Percentiles rank a stretch among this genome's conserved stretches.
phyloP scores from a whole-genome alignment of 2,113 vertebrate species.

The Bufo bufo region DNA sequence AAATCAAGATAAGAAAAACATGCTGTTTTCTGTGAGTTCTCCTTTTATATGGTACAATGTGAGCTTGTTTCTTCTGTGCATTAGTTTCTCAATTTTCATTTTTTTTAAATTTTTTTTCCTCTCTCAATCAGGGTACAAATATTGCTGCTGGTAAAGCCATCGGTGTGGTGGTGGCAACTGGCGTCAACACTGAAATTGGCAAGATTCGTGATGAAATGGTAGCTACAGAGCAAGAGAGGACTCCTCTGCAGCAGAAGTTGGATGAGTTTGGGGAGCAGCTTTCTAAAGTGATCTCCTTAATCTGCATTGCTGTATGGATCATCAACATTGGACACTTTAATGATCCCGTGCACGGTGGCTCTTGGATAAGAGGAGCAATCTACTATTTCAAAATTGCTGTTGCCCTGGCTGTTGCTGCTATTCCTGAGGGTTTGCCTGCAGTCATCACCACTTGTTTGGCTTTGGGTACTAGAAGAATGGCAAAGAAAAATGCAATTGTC shows the following conservation, averaged over 20 bases:
- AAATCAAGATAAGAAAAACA: constrained; percentile 99
- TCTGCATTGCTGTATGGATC: constrained; percentile 98
- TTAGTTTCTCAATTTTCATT: neutral
- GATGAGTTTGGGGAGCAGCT: constrained; percentile 97
- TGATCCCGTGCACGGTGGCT: constrained; percentile 95
- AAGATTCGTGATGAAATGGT: constrained; percentile 99
- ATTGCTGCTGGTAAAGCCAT: constrained; percentile 94
- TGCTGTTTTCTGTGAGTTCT: constrained; percentile 95
- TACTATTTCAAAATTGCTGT: constrained; percentile 99
- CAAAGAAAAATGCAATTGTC: constrained; percentile 98
- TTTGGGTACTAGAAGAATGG: constrained; percentile 97
- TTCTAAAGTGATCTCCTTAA: constrained; percentile 96
- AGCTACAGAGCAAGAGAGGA: constrained; percentile 92
- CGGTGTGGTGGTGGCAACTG: constrained; percentile 91
- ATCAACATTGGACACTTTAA: constrained; percentile 99
- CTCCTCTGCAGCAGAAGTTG: constrained; percentile 94
- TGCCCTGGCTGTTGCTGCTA: constrained; percentile 94
- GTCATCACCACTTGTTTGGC: constrained; percentile 99
- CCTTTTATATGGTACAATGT: neutral
- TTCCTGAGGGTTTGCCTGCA: constrained; percentile 93
- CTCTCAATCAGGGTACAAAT: constrained; percentile 88
- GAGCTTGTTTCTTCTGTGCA: neutral
- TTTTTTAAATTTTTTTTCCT: neutral
- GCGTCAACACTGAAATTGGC: constrained; percentile 94
- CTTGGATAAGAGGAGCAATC: constrained; percentile 96